Conservation (phyloP, 2,113 vertebrate genomes). For the Odontophorus gujanensis region DNA sequence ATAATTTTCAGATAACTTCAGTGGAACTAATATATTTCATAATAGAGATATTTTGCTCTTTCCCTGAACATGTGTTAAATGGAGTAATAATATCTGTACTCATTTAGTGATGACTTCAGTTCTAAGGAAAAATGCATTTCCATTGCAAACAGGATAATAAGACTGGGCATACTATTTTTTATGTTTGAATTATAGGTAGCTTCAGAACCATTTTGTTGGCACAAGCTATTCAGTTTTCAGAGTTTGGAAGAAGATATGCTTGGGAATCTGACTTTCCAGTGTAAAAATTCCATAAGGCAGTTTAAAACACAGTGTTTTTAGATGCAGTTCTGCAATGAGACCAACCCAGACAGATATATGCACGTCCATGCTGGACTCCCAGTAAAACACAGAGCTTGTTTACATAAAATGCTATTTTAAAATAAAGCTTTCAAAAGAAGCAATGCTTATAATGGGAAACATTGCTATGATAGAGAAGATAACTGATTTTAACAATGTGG, state of each 20-base stretch:
- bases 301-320: not conserved
- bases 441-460: not conserved
- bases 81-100: not conserved
- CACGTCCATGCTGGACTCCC: not conserved
- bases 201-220: not conserved
- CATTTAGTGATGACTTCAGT: not conserved
- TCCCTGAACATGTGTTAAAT: not conserved
- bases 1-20: conserved; percentile 1
- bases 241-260: not conserved
- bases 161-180: not conserved
- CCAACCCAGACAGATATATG: rapidly evolving
- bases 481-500: not conserved
- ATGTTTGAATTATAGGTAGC: not conserved
- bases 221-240: not conserved
- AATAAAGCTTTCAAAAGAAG: not conserved
- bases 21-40: conserved; percentile 3
- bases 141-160: not conserved
- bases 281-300: not conserved
- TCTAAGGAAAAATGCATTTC: not conserved
- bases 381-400: not conserved
- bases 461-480: not conserved
- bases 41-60: not conserved
- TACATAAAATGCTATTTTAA: not conserved
- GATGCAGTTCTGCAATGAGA: not conserved
- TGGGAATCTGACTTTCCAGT: not conserved